Evolutionary conservation across 37 sponge, comb jelly and placozoan species (phyloP).

Genomic region (Cliona cf. orientalis): DNA sequence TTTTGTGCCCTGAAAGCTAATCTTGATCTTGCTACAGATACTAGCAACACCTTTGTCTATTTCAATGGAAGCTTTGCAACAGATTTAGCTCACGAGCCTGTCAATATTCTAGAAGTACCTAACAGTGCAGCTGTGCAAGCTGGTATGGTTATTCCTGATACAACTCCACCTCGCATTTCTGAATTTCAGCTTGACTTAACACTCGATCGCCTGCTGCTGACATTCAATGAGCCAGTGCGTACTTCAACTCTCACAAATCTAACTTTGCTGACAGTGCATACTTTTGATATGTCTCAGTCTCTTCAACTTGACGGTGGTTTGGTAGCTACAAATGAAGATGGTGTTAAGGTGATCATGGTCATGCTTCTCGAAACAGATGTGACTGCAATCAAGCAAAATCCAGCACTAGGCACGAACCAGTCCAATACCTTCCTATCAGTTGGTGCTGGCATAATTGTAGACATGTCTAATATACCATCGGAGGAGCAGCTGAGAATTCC

Average conservation of each 20-base stretch:
- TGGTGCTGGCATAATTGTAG: constrained; percentile 53
- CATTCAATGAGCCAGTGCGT: constrained; percentile 84
- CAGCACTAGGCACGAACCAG: constrained; percentile 48
- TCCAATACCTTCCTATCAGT: constrained; percentile 73
- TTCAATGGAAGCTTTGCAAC: constrained; percentile 59
- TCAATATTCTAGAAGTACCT: constrained; percentile 19
- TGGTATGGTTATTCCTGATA: constrained; percentile 34
- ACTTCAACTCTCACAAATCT: constrained; percentile 69
- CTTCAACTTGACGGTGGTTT: constrained; percentile 61
- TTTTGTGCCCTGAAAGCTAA: constrained; percentile 66
- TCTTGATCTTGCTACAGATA: constrained; percentile 61
- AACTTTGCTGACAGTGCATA: constrained; percentile 59
- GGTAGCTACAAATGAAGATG: constrained; percentile 55
- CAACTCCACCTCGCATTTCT: constrained; percentile 63
- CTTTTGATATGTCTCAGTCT: constrained; percentile 21
- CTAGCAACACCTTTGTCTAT: constrained; percentile 55
- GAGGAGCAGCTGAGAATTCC: constrained; percentile 10
- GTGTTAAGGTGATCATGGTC: constrained; percentile 58
- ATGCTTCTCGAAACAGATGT: constrained; percentile 60
- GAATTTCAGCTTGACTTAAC: constrained; percentile 79
- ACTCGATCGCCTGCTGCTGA: constrained; percentile 67
- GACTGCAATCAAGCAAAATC: constrained; percentile 59
- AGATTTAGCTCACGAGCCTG: constrained; percentile 70
- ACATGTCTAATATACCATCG: constrained; percentile 64
- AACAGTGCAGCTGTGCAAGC: constrained; percentile 40